phyloP scores from a whole-genome alignment of 2,797 vertebrate genomes.

The Eptatretus atami region DNA sequence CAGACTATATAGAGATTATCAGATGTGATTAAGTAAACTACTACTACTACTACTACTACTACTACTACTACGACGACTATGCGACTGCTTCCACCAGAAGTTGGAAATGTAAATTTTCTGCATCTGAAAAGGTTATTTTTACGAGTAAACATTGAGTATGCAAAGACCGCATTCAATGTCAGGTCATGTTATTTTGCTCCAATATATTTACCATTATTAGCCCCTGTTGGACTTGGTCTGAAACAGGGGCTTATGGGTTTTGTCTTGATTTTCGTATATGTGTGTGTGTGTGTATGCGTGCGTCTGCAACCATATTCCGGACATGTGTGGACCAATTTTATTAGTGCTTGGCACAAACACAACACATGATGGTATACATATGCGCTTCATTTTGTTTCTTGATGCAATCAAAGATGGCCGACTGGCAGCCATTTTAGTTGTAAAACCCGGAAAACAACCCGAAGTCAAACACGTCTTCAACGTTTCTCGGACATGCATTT shows the following conservation, averaged over 20 bases:
- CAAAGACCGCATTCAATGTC: background rate
- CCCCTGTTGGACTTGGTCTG: background rate
- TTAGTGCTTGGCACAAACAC: too few species aligned
- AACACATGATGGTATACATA: background rate
- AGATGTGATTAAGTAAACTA: background rate
- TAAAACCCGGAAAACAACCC: too few species aligned
- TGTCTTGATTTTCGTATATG: background rate
- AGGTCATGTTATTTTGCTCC: background rate
- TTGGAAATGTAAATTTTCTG: background rate
- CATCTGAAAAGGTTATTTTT: background rate
- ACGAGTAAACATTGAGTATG: too few species aligned
- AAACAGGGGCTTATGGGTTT: background rate
- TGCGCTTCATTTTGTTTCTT: background rate
- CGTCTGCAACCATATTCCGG: too few species aligned
- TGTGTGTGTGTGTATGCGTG: background rate
- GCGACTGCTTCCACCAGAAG: background rate
- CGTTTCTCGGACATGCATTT: too few species aligned
- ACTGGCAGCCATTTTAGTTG: too few species aligned
- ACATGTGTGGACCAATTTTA: too few species aligned
- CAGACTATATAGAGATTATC: too few species aligned
- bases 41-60: background rate
- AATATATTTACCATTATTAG: background rate
- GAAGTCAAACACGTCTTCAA: too few species aligned
- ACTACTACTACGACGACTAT: background rate
- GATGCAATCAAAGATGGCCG: background rate